Evolutionary conservation across 2,888 invertebrate genomes (phyloP).

Genomic region (Tenodera sinensis): DNA sequence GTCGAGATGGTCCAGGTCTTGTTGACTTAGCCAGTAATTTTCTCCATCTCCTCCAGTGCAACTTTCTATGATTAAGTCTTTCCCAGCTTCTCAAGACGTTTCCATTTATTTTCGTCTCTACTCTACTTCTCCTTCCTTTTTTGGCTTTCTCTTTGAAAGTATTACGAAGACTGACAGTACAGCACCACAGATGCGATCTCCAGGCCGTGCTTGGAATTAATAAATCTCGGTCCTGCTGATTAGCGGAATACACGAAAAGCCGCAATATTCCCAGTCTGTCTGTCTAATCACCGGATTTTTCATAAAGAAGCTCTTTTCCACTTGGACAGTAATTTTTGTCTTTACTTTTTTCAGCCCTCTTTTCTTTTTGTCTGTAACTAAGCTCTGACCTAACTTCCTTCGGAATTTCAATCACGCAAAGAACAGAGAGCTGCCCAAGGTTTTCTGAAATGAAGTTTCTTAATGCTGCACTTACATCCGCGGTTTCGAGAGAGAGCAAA

Average conservation of each 20-base stretch:
- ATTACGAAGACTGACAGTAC: neutral
- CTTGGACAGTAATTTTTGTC: neutral
- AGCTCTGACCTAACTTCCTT: too few species aligned
- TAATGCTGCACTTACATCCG: too few species aligned
- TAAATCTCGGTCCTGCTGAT: neutral
- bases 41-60: neutral
- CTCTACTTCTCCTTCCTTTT: neutral
- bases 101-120: neutral
- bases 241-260: neutral
- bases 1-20: neutral
- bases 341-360: too few species aligned
- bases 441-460: too few species aligned
- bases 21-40: neutral
- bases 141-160: neutral
- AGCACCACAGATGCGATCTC: neutral
- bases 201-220: slow-evolving; percentile 4
- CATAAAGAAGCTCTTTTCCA: neutral
- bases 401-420: too few species aligned
- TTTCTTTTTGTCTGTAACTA: too few species aligned
- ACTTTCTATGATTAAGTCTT: neutral
- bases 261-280: neutral
- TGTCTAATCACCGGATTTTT: neutral
- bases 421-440: too few species aligned
- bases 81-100: neutral
- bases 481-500: too few species aligned